Conservation (phyloP, 2,113 vertebrate species). For the Trachemys scripta region DNA sequence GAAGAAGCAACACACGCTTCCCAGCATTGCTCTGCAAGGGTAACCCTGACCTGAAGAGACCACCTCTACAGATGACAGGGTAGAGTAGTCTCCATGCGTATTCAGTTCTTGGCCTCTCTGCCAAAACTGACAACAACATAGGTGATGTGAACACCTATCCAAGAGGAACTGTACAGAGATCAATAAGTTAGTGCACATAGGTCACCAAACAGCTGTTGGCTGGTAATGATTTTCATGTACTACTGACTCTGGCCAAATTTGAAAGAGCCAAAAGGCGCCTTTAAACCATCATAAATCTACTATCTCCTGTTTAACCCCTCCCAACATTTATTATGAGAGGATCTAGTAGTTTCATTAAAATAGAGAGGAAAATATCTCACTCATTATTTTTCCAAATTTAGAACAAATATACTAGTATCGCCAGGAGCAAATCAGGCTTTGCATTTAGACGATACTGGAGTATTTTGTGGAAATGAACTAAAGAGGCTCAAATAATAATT, state of each 20-base stretch:
- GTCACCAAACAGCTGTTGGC: neutral
- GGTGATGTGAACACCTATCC: neutral
- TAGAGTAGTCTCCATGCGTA: neutral
- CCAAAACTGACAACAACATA: neutral
- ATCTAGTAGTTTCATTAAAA: neutral
- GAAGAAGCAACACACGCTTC: neutral
- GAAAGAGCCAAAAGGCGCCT: neutral
- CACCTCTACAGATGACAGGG: neutral
- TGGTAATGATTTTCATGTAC: neutral
- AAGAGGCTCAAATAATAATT: neutral
- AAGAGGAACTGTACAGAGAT: neutral
- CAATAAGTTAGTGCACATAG: neutral
- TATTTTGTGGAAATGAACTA: slow-evolving; percentile 26
- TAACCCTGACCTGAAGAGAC: neutral
- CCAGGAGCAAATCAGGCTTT: neutral
- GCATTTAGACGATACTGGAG: neutral
- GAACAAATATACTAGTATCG: neutral
- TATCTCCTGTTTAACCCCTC: neutral
- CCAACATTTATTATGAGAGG: neutral
- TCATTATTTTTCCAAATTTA: neutral
- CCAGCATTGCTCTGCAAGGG: neutral
- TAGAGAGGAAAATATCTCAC: neutral
- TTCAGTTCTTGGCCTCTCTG: neutral
- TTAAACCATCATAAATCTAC: neutral
- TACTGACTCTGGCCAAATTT: neutral